Evolutionary conservation across 2,113 vertebrate species (phyloP).

Genomic region (Oceanites oceanicus): DNA sequence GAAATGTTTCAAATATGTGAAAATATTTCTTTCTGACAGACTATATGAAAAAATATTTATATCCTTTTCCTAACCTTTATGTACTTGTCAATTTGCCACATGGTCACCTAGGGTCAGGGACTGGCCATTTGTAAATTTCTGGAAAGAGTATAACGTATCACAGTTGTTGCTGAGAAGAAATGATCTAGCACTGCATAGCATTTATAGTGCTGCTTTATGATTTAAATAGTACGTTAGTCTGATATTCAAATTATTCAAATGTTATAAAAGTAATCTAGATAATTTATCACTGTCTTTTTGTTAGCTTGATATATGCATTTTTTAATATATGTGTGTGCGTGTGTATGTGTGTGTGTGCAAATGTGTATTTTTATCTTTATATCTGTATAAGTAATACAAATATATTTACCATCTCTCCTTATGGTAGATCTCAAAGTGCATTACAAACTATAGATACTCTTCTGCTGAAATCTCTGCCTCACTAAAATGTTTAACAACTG

Average conservation of each 20-base stretch:
- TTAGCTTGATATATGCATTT: neutral
- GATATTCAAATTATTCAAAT: neutral
- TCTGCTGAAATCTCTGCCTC: neutral
- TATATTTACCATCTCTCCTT: neutral
- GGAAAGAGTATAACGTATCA: neutral
- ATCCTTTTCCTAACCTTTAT: neutral
- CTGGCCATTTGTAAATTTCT: neutral
- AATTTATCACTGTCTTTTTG: neutral
- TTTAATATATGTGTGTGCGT: neutral
- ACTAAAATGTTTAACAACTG: neutral
- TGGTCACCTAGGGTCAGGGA: neutral
- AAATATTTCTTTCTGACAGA: neutral
- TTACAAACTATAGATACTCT: neutral
- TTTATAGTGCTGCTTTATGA: neutral
- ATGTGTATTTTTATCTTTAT: neutral
- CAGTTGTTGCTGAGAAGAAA: neutral
- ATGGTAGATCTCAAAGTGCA: neutral
- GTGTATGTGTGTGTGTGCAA: rapidly evolving
- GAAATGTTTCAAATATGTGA: neutral
- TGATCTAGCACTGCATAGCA: neutral
- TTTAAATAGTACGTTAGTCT: neutral
- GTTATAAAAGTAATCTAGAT: neutral
- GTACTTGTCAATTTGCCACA: neutral
- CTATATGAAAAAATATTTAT: neutral
- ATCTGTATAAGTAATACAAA: neutral